A percentile compares a stretch with the other conserved stretches of the same genome.
phyloP scores from a whole-genome alignment of 2,888 invertebrate genomes.

The Ectemnius continuus region DNA sequence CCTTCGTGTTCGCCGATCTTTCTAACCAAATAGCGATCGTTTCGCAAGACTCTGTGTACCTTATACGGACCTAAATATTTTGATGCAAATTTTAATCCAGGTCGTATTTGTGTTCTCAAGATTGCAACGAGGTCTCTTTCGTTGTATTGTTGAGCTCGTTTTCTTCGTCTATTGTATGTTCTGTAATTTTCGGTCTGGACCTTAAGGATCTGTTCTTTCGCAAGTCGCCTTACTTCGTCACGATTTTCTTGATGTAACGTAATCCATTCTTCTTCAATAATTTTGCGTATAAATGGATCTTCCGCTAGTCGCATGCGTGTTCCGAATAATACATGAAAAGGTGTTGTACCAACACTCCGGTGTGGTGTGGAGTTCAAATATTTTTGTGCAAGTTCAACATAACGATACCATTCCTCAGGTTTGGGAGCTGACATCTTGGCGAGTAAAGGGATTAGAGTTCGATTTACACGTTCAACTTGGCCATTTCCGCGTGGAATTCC shows the following conservation, averaged over 20 bases:
- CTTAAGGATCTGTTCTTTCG: not conserved
- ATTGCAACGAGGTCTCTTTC: constrained; percentile 41
- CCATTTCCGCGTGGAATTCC: constrained; percentile 19
- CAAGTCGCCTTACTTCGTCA: not conserved
- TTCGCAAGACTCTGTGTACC: constrained; percentile 46
- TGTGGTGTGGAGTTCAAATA: constrained; percentile 24
- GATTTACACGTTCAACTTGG: constrained; percentile 43
- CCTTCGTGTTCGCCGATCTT: too few species aligned
- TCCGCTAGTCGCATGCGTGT: constrained; percentile 16
- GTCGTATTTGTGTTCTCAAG: constrained; percentile 35
- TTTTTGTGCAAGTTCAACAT: constrained; percentile 17
- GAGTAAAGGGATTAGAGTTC: constrained; percentile 62
- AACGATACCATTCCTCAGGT: constrained; percentile 21
- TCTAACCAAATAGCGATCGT: too few species aligned
- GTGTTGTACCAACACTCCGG: constrained; percentile 25
- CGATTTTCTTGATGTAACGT: not conserved
- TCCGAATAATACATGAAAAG: constrained; percentile 32
- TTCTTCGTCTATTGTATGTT: constrained; percentile 41
- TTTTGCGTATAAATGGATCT: not conserved
- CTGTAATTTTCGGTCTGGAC: not conserved
- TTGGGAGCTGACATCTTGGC: constrained; percentile 64
- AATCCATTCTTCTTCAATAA: not conserved
- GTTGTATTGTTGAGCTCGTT: constrained; percentile 27
- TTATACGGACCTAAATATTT: constrained; percentile 45
- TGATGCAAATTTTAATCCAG: constrained; percentile 38